A percentile compares a stretch with the other conserved stretches of the same genome.
Conservation (phyloP, 2,113 vertebrate species). For the Xenus cinereus region DNA sequence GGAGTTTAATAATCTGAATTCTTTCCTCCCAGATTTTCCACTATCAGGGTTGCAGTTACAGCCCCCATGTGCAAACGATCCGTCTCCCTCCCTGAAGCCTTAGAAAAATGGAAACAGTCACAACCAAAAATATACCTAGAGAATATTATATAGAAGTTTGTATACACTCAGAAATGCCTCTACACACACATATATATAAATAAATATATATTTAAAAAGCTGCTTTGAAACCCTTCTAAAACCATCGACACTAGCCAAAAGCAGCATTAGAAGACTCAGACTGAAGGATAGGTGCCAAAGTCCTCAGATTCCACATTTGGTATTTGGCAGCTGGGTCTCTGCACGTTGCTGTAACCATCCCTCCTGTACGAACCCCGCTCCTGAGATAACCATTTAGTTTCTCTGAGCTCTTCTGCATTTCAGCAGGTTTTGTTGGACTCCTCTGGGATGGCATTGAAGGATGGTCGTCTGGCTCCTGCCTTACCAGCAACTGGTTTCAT, state of each 20-base stretch:
- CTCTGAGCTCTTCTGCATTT: not conserved
- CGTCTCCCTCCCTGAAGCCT: not conserved
- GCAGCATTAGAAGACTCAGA: not conserved
- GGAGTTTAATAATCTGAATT: constrained; percentile 1
- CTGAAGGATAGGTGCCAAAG: not conserved
- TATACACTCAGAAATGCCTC: not conserved
- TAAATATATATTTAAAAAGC: not conserved
- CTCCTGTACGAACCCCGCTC: not conserved
- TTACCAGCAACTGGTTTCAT: not conserved
- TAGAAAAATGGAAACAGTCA: not conserved
- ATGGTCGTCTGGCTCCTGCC: not conserved
- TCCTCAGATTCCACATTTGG: not conserved
- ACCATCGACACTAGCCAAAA: not conserved
- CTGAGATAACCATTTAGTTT: not conserved
- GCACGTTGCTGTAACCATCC: not conserved
- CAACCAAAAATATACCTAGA: not conserved
- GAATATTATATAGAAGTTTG: not conserved
- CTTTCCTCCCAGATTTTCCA: constrained; percentile 48
- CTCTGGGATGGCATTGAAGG: not conserved
- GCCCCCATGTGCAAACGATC: not conserved
- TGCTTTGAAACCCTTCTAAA: not conserved
- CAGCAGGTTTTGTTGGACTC: not conserved
- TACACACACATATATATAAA: too few relatives aligned
- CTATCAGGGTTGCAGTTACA: not conserved
- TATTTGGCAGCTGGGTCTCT: not conserved